Evolutionary conservation across 2,797 vertebrate species (phyloP), one percentile per base, ranked within the genome.

Genomic region (Acomys russatus): DNA sequence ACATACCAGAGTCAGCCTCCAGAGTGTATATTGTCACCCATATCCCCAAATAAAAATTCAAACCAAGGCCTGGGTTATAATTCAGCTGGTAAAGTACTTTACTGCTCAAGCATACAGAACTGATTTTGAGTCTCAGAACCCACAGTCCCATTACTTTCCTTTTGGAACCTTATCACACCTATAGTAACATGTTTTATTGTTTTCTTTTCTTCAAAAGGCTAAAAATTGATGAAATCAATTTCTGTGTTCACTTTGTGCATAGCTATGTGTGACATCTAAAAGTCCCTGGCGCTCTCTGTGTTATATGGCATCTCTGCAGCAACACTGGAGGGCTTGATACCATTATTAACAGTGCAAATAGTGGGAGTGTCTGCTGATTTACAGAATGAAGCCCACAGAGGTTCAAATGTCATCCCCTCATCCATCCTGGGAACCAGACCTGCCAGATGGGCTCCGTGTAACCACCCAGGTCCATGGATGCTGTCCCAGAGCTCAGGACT

Each of bases 281-380:
- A 63, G 6, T 63, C 64, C 8, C 38, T 77, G n/a, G n/a, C n/a
- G n/a, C n/a, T n/a, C n/a, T n/a, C n/a, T 59, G 56, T n/a, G 56
- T 17, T 59, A 59, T 59, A 18, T 59, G 56, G 56, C 97, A 98
- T 98, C 98, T 97, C 97, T 98, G 94, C 98, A 98, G 95, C 92
- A 98, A 97, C 96, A 94, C 97, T 95, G 77, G 86, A 93, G 97
- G 97, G 98, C 98, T 98, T 97, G 97, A 97, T 96, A 92, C 96
- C 90, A 59, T 98, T 96, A 98, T 98, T 98, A 98, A 97, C 97
- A 97, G 98, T 98, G 98, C 98, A 98, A 98, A 98, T 98, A 86
- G 80, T 51, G 96, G 87, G 97, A 97, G 98, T 98, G 97, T 96
- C 98, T 95, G 97, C 93, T 98, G 98, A 98, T 98, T 97, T 97